Evolutionary conservation across 2,888 invertebrate species (phyloP), one percentile per base, ranked within the genome.

Genomic region (Girardia tigrina): DNA sequence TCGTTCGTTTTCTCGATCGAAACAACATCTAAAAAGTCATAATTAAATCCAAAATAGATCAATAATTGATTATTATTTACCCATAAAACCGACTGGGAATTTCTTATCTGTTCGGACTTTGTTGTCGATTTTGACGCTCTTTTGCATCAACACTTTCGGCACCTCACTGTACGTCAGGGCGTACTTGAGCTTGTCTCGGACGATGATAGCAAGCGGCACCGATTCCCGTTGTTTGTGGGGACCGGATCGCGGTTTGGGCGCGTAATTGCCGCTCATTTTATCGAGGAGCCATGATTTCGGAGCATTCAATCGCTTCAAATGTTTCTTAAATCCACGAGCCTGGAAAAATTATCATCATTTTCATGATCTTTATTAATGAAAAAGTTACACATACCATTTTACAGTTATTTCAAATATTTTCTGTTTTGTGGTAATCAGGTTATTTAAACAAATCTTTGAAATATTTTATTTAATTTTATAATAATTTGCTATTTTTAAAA

Each of bases 251-350:
- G 98, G 97, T 82, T 94, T 90, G 79, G 97, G 97, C 80, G 98
- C 97, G 85, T 92, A 97, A 77, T 92, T 93, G 83, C 97, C 97
- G 79, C 94, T 93, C 82, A 97, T 87, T 87, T 98, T 99, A 88
- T 95, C 97, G 88, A 98, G 89, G 95, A 99, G 97, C 98, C 98
- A 98, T 90, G 97, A 92, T 87, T 94, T 95, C 14, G 98, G 98
- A 77, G 98, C 98, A 85, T 91, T 90, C 83, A 98, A 88, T 86
- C 98, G 94, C 90, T 98, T 98, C 88, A 99, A 88, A 87, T 97
- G 97, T 88, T 97, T 95, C 87, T 94, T 95, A 71, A 94, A 95
- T 86, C 98, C 98, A 86, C 97, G 91, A 87, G 92, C 94, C 94
- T 82, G 80, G 79, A 82, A 82, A 80, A 36, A 12, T 12, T 8